Conservation (phyloP, 1,140 invertebrate genomes). For the Batillaria attramentaria region DNA sequence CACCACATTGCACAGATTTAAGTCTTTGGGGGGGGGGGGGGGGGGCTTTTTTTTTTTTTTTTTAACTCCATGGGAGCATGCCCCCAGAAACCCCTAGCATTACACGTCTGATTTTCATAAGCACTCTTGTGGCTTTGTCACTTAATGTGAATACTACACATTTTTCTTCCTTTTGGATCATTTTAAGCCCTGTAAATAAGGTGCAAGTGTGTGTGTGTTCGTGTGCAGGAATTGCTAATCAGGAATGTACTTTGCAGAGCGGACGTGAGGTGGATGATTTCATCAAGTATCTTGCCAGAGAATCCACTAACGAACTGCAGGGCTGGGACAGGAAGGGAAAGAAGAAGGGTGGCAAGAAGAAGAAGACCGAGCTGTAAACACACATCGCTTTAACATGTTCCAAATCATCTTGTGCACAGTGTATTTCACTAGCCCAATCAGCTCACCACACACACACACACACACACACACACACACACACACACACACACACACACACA, state of each 20-base stretch:
- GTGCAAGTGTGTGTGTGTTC: too few species aligned
- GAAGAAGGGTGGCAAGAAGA: constrained; percentile 71
- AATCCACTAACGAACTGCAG: constrained; percentile 90
- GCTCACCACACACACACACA: neutral
- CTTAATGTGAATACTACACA: too few species aligned
- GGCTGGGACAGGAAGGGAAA: constrained; percentile 92
- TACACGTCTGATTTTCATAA: too few species aligned
- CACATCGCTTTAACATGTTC: neutral
- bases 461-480: constrained; percentile 28
- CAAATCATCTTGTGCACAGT: neutral
- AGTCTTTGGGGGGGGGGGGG: too few species aligned
- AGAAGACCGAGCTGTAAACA: constrained; percentile 27
- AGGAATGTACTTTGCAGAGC: constrained; percentile 81
- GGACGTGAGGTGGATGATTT: constrained; percentile 96
- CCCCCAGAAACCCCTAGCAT: too few species aligned
- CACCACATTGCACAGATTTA: too few species aligned
- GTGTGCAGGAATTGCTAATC: too few species aligned
- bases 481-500: constrained; percentile 8
- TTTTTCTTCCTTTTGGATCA: too few species aligned
- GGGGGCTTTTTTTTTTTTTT: too few species aligned
- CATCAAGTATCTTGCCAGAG: constrained; percentile 95
- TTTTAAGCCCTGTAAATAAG: too few species aligned
- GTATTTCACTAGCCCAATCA: neutral
- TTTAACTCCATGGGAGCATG: too few species aligned
- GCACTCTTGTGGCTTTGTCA: too few species aligned